A percentile compares a stretch with the other conserved stretches of the same genome.
Evolutionary conservation across 2,888 invertebrate genomes (phyloP).

Genomic region (Rotaria magnacalcarata): DNA sequence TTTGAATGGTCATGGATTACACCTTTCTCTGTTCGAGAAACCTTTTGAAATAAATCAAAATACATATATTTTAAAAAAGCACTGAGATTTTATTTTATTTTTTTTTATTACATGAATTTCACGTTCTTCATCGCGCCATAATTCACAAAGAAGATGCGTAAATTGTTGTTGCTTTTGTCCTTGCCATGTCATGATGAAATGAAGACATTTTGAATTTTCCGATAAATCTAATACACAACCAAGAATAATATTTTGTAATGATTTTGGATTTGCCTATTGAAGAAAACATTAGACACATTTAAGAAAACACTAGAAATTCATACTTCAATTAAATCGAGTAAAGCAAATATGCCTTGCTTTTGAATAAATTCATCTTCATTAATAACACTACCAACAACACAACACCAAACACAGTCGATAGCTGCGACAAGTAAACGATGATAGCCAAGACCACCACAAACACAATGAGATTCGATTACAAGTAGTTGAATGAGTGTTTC

Average conservation of each 20-base stretch:
- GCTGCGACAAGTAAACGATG: conserved; percentile 56
- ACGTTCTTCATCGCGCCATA: conserved; percentile 57
- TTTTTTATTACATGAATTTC: conserved; percentile 54
- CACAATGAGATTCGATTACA: conserved; percentile 52
- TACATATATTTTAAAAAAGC: no score
- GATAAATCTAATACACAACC: conserved; percentile 58
- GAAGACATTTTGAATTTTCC: conserved; percentile 57
- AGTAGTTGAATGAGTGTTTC: conserved; percentile 55
- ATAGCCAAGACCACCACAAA: conserved; percentile 58
- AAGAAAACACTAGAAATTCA: not conserved
- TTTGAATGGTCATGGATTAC: not conserved
- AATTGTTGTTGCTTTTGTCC: conserved; percentile 52
- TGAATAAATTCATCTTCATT: conserved; percentile 59
- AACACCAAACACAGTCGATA: conserved; percentile 58
- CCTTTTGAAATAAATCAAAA: not conserved
- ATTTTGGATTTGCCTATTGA: conserved; percentile 14
- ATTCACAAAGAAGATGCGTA: conserved; percentile 57
- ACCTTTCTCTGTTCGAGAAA: conserved; percentile 30
- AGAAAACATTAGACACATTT: not conserved
- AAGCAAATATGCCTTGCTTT: conserved; percentile 57
- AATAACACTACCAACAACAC: conserved; percentile 54
- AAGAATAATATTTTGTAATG: conserved; percentile 57
- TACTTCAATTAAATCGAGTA: conserved; percentile 58
- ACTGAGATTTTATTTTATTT: conserved; percentile 49
- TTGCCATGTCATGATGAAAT: conserved; percentile 57